Evolutionary conservation across 2,888 invertebrate genomes (phyloP).

Genomic region (Gari tellinella): DNA sequence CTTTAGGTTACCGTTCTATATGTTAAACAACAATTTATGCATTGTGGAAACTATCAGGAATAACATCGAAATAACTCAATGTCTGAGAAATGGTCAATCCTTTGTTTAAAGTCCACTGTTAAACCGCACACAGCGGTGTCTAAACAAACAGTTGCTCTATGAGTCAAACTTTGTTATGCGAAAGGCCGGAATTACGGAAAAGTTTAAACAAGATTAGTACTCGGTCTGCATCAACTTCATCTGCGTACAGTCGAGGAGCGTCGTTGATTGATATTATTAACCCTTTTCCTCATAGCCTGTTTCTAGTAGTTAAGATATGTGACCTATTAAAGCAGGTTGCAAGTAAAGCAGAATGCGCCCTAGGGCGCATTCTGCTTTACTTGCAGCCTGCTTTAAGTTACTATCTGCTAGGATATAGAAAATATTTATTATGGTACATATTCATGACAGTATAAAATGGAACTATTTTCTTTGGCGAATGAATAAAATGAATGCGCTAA

Average conservation of each 20-base stretch:
- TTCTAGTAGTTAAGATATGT: no score
- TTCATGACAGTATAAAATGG: no score
- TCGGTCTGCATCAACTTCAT: conserved; percentile 10
- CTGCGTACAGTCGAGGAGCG: conserved; percentile 3
- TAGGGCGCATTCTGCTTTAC: no score
- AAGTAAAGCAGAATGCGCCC: no score
- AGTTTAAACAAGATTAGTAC: conserved; percentile 15
- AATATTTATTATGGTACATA: no score
- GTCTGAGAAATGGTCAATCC: neutral
- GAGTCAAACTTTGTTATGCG: conserved; percentile 16
- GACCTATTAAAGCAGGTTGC: no score
- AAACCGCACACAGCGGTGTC: conserved; percentile 13
- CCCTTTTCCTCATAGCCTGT: no score
- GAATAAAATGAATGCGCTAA: no score
- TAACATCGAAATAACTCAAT: conserved; percentile 8
- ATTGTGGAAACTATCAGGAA: neutral
- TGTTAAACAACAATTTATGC: neutral
- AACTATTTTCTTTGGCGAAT: no score
- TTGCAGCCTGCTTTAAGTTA: no score
- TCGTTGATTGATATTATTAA: conserved; percentile 9
- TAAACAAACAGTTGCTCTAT: conserved; percentile 12
- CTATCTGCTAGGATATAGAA: no score
- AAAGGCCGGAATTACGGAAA: conserved; percentile 9
- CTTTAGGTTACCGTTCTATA: neutral
- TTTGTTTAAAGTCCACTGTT: conserved; percentile 9